Percentiles rank a stretch among this genome's conserved stretches.
phyloP scores from a whole-genome alignment of 2,888 invertebrate species.

The Drosophila acutilabella region DNA sequence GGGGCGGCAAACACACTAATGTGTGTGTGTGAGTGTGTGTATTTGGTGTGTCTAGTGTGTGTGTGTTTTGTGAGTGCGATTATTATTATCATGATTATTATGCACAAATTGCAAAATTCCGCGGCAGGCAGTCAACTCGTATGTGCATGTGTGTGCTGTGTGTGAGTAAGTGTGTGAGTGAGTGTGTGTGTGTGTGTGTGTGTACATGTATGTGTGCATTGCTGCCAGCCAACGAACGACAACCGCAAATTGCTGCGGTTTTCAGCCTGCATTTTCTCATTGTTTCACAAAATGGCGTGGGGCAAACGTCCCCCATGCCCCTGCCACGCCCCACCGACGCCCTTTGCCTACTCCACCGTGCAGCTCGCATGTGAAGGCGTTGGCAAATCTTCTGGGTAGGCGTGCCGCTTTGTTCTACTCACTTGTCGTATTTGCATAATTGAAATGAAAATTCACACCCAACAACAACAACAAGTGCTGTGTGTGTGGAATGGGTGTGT shows the following conservation, averaged over 20 bases:
- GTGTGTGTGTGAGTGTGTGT: constrained; percentile 7
- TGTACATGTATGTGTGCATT: constrained; percentile 14
- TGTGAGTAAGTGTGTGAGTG: constrained; percentile 1
- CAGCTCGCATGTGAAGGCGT: constrained; percentile 9
- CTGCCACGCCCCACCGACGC: background rate
- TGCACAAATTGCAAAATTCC: constrained; percentile 82
- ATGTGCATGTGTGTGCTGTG: constrained; percentile 2
- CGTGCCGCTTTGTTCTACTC: constrained; percentile 70
- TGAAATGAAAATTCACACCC: constrained; percentile 76
- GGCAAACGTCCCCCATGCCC: constrained; percentile 1
- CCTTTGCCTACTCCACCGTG: background rate
- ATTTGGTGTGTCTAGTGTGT: constrained; percentile 12
- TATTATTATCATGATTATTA: constrained; percentile 80
- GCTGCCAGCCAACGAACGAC: constrained; percentile 43
- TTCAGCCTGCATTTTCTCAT: constrained; percentile 73
- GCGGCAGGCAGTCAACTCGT: constrained; percentile 46
- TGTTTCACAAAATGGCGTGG: constrained; percentile 75
- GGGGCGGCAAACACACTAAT: constrained; percentile 33
- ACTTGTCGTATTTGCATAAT: constrained; percentile 79
- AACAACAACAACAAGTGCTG: constrained; percentile 15
- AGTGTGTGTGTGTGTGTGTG: constrained; percentile 3
- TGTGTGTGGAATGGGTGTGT: constrained; percentile 18
- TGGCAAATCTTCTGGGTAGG: constrained; percentile 19
- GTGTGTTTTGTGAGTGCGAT: constrained; percentile 55
- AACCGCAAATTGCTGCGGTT: constrained; percentile 80